Conservation (phyloP, 2,113 vertebrate genomes). For the Megaceryle torquata region DNA sequence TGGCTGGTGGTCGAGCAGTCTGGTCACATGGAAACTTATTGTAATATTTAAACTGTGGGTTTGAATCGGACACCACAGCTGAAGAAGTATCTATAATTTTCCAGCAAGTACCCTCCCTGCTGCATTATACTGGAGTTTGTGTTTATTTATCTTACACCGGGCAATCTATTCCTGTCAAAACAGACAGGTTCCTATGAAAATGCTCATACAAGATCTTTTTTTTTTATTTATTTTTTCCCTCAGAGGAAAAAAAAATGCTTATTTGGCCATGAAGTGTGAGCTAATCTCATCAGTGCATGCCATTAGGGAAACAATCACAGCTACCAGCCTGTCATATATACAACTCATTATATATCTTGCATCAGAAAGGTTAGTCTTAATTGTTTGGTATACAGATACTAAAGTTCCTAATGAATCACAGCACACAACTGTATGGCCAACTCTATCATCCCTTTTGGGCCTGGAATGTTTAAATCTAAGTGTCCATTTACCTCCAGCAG, state of each 20-base stretch:
- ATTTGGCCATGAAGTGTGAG: background rate
- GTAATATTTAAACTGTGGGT: background rate
- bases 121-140: background rate
- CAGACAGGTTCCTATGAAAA: background rate
- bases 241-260: background rate
- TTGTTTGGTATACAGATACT: background rate
- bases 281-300: background rate
- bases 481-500: background rate
- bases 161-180: background rate
- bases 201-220: background rate
- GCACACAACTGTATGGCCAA: background rate
- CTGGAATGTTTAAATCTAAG: background rate
- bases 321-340: background rate
- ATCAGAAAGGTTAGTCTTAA: slow-evolving; percentile 4
- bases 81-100: background rate
- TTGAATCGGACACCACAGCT: background rate
- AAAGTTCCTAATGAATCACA: background rate
- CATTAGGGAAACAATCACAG: background rate
- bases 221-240: background rate
- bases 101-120: background rate
- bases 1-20: background rate
- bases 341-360: background rate
- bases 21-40: background rate
- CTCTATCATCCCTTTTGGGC: background rate
- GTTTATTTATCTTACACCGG: background rate